Conservation (phyloP, 1,140 invertebrate genomes). For the Mycetomoellerius zeteki region DNA sequence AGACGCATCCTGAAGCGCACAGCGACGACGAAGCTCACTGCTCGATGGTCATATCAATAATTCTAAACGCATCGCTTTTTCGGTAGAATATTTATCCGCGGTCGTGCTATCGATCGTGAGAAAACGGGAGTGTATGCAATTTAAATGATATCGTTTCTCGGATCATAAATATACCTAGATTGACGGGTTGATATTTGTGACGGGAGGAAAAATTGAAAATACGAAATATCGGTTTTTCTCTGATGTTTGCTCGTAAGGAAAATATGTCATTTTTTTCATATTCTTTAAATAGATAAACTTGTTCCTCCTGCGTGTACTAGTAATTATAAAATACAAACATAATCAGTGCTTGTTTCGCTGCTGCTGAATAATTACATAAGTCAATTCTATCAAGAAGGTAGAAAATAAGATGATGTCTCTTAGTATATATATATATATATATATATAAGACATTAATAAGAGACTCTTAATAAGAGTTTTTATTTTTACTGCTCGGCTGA, state of each 20-base stretch:
- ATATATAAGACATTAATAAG: no score
- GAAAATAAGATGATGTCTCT: neutral
- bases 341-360: no score
- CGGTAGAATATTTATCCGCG: conserved; percentile 54
- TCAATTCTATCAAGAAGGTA: neutral
- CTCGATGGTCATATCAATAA: conserved; percentile 43
- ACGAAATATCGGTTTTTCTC: conserved; percentile 21
- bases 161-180: conserved; percentile 61
- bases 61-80: conserved; percentile 52
- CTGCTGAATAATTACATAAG: neutral
- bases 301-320: no score
- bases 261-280: neutral
- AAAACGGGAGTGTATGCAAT: conserved; percentile 58
- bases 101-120: conserved; percentile 54
- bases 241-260: neutral
- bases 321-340: neutral
- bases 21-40: neutral
- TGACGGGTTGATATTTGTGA: conserved; percentile 56
- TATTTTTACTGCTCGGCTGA: neutral
- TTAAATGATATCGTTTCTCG: conserved; percentile 60
- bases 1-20: conserved; percentile 24
- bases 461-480: no score
- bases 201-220: conserved; percentile 56
- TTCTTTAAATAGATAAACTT: conserved; percentile 21
- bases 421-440: no score